phyloP scores from a whole-genome alignment of 2,888 invertebrate species.

The Campopleginae sp. region DNA sequence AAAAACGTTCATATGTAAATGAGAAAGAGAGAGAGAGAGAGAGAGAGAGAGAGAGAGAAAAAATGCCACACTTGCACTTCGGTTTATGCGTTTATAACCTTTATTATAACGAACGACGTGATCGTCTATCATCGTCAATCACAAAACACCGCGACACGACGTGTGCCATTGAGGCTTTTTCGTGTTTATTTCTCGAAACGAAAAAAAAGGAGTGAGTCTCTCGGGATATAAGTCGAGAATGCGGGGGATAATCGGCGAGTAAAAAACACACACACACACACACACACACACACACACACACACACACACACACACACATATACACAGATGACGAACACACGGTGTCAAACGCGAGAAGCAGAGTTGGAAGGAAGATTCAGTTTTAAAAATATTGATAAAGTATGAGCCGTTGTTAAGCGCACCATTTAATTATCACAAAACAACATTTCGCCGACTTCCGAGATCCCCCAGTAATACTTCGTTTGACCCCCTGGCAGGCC shows the following conservation, averaged over 20 bases:
- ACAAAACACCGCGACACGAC: neutral
- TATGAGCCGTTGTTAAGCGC: conserved; percentile 66
- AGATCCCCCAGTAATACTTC: conserved; percentile 77
- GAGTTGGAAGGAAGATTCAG: neutral
- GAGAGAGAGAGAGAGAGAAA: neutral
- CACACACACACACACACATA: conserved; percentile 12
- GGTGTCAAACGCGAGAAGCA: conserved; percentile 2
- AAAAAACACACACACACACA: conserved; percentile 39
- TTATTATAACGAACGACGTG: conserved; percentile 12
- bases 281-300: conserved; percentile 14
- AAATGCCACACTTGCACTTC: conserved; percentile 24
- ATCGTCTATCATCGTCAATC: neutral
- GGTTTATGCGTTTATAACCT: conserved; percentile 52
- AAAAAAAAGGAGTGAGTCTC: conserved; percentile 31
- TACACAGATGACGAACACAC: conserved; percentile 25
- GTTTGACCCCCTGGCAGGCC: conserved; percentile 80
- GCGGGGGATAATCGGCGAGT: conserved; percentile 52
- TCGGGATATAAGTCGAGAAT: conserved; percentile 41
- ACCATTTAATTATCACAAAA: conserved; percentile 80
- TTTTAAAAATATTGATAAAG: neutral
- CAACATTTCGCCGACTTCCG: conserved; percentile 78
- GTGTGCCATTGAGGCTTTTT: conserved; percentile 34
- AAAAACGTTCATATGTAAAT: conserved; percentile 5
- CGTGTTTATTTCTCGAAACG: conserved; percentile 43
- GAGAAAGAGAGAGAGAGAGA: neutral